A percentile compares a stretch with the other conserved stretches of the same genome.
phyloP scores from a whole-genome alignment of 2,113 vertebrate genomes.

The Camelus dromedarius region DNA sequence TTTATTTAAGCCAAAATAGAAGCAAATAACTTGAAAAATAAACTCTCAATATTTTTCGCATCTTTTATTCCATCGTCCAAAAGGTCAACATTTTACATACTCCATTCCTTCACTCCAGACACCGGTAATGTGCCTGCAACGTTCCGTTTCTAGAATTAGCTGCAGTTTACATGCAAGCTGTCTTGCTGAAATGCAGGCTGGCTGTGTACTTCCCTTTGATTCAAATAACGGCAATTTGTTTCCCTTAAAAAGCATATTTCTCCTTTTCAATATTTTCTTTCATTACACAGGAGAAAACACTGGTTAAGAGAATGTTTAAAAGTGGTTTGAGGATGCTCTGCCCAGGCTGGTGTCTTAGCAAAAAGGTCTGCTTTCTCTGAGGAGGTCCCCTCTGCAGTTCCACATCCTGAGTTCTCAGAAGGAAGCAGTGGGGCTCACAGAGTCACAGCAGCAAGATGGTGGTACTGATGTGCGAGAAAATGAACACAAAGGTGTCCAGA shows the following conservation, averaged over 20 bases:
- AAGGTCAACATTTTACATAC: neutral
- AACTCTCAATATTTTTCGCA: neutral
- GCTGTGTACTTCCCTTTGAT: conserved; percentile 33
- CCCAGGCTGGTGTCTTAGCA: neutral
- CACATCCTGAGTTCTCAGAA: neutral
- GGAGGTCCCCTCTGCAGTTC: neutral
- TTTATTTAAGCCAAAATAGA: conserved; percentile 45
- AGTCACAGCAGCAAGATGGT: neutral
- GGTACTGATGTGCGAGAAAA: conserved; percentile 37
- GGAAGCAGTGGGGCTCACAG: neutral
- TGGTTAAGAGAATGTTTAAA: neutral
- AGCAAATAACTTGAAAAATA: conserved; percentile 45
- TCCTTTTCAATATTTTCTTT: conserved; percentile 66
- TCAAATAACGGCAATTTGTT: conserved; percentile 29
- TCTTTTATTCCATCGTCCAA: neutral
- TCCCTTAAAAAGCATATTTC: conserved; percentile 58
- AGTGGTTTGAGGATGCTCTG: neutral
- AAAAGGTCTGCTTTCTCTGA: neutral
- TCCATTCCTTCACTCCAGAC: neutral
- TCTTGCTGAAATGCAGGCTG: neutral
- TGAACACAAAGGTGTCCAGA: neutral
- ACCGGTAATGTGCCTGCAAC: neutral
- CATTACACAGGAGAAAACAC: conserved; percentile 52
- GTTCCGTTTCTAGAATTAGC: conserved; percentile 2
- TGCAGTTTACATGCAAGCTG: neutral